Conservation (phyloP, 2,888 invertebrate species). For the Ormyrus nitidulus region DNA sequence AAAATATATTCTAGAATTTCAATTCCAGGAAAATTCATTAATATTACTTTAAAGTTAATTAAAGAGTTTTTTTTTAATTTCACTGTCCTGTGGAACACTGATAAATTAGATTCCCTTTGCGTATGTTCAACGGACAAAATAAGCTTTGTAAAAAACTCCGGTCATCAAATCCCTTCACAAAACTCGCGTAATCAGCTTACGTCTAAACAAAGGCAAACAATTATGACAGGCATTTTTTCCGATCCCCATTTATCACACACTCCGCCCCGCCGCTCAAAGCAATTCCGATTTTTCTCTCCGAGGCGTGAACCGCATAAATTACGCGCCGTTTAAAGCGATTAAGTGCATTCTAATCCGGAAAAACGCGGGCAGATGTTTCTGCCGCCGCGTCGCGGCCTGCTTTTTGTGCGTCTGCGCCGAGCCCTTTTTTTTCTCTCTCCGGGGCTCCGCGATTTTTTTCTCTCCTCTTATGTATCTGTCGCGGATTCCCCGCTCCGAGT, state of each 20-base stretch:
- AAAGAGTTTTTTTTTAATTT: too few species aligned
- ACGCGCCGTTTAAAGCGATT: slow-evolving; percentile 64
- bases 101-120: too few species aligned
- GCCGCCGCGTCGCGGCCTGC: too few species aligned
- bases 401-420: not conserved
- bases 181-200: slow-evolving; percentile 2
- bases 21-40: too few species aligned
- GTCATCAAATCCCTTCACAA: too few species aligned
- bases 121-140: too few species aligned
- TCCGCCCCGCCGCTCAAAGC: not conserved
- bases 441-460: not conserved
- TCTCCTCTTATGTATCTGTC: not conserved
- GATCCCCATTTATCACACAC: not conserved
- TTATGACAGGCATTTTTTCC: not conserved
- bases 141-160: too few species aligned
- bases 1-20: too few species aligned
- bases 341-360: slow-evolving; percentile 63
- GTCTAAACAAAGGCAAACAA: too few species aligned
- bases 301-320: slow-evolving; percentile 61
- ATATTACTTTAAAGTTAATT: too few species aligned
- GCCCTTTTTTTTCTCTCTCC: slow-evolving; percentile 25
- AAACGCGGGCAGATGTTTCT: slow-evolving; percentile 63
- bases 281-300: slow-evolving; percentile 28
- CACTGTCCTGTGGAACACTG: too few species aligned
- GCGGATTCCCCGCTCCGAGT: not conserved